These are phyloP conservation scores for Macquaria ambigua DNA, from an alignment of 2,113 vertebrate species.

Conservation along the genomic window DNA sequence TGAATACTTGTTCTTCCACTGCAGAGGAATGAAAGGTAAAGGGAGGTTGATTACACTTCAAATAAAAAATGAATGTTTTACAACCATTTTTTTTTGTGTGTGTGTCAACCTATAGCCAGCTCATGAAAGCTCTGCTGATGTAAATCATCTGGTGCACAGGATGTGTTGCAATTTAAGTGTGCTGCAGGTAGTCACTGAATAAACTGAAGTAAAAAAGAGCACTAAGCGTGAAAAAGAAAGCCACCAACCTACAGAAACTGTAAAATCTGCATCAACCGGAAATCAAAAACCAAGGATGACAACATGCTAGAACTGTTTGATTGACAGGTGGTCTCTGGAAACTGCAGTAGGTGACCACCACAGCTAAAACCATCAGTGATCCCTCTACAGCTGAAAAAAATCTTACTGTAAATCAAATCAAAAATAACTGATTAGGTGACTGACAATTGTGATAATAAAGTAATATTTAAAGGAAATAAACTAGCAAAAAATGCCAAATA, in stretches of 20 bases:
- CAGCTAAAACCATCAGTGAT: background rate
- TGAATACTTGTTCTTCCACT: constrained; percentile 8
- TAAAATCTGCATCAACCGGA: background rate
- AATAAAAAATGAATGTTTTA: constrained; percentile 1
- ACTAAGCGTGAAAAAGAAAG: background rate
- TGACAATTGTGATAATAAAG: background rate
- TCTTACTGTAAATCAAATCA: background rate
- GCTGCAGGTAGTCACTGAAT: background rate
- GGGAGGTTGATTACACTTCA: background rate
- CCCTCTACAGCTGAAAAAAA: background rate
- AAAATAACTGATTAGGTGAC: background rate
- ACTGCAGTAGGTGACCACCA: background rate
- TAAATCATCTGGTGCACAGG: background rate
- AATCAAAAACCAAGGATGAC: background rate
- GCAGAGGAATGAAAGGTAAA: background rate
- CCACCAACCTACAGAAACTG: background rate
- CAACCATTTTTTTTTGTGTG: background rate
- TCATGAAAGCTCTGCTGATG: background rate
- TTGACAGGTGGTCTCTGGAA: background rate
- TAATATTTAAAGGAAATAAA: background rate
- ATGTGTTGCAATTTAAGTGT: background rate
- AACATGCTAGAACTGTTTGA: background rate
- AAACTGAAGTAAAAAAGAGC: background rate
- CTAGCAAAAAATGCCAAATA: background rate
- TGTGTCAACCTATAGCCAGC: background rate